Evolutionary conservation across 2,797 vertebrate species (phyloP), one percentile per base, ranked within the genome.

Genomic region (Sebastolobus alascanus): DNA sequence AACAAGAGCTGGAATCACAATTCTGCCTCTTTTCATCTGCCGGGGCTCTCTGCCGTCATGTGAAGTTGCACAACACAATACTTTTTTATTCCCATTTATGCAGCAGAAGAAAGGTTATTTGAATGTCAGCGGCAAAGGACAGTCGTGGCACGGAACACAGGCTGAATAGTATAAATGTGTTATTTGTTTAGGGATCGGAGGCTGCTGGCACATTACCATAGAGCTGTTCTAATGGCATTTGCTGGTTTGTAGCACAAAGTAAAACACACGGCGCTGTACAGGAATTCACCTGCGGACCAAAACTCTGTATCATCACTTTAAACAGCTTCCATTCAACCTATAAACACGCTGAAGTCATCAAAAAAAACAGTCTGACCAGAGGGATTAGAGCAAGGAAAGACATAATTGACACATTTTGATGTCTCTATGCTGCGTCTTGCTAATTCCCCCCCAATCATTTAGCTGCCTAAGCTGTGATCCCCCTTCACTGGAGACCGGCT

Each of bases 101-200:
- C 89, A 89, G 87, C 81, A 91, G 89, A 91, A 89, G 72, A 94
- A 95, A 95, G 93, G 95, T 94, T 94, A 94, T 94, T 90, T 95
- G 93, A 96, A 95, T 95, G 94, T 96, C 94, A 94, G 90, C 40
- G 29, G 88, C 84, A 92, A 90, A 95, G 90, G 94, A 94, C 83
- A 90, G 82, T 70, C 70, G 71, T 77, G 85, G 73, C 84, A 85
- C 14, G 69, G 60, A 91, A 90, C 90, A 83, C 91, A 82, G 86
- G 87, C 84, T 38, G 91, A 93, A 87, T 80, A 87, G 88, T 89
- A 92, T 89, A 93, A 94, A 94, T 91, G 90, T 90, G 88, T 88
- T 89, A 91, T 94, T 94, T 94, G 93, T 94, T 94, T 92, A 81
- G 87, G 86, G 84, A 92, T 84, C 55, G 88, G 77, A 88, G 89